These are phyloP conservation scores for Agriopis aurantiaria DNA, from an alignment of 2,888 invertebrate species.

Conservation along the genomic window DNA sequence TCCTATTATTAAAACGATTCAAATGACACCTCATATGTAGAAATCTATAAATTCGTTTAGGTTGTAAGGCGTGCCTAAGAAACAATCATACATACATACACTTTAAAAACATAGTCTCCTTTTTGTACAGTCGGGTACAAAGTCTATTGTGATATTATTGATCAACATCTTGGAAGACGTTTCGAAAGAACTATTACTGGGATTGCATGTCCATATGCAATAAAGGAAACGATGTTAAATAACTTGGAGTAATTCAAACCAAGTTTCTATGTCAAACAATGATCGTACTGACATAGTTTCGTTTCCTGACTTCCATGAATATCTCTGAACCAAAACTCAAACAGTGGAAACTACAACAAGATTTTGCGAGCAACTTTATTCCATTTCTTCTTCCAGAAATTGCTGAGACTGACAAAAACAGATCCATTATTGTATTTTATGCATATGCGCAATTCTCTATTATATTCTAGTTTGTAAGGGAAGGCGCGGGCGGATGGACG, in stretches of 20 bases:
- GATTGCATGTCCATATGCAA: conserved; percentile 24
- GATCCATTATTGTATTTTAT: conserved; percentile 46
- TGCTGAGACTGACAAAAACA: conserved; percentile 42
- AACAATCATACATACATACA: too few species aligned
- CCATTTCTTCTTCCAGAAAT: conserved; percentile 32
- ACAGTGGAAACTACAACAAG: conserved; percentile 11
- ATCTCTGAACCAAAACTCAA: conserved; percentile 10
- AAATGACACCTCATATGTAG: too few species aligned
- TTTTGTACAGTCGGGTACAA: not conserved
- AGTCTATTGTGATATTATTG: not conserved
- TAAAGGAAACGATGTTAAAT: conserved; percentile 13
- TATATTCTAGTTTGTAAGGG: conserved; percentile 62
- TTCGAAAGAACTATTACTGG: conserved; percentile 1
- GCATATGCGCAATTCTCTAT: conserved; percentile 63
- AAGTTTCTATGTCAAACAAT: conserved; percentile 27
- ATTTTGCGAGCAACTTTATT: conserved; percentile 4
- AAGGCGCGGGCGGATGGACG: conserved; percentile 58
- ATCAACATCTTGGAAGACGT: not conserved
- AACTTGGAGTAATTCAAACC: conserved; percentile 12
- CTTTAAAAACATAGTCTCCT: too few species aligned
- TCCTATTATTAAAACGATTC: too few species aligned
- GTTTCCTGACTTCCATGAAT: conserved; percentile 3
- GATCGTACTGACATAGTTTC: conserved; percentile 5
- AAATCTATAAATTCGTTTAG: too few species aligned
- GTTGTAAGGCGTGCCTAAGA: too few species aligned